These are phyloP conservation scores for Ceraclea dissimilis DNA, from an alignment of 2,888 invertebrate genomes.

Conservation along the genomic window DNA sequence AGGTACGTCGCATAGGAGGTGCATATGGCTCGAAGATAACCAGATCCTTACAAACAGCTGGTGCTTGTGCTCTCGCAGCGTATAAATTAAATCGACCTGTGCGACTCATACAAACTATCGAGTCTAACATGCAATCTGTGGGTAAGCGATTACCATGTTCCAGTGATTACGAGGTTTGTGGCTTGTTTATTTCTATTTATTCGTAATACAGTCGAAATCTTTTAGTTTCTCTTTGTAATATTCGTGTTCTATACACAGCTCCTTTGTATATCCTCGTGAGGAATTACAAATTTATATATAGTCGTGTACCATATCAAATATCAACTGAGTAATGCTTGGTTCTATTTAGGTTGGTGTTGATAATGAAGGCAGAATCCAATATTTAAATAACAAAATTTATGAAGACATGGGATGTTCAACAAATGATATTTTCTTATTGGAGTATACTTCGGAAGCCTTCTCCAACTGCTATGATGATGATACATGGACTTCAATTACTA, in stretches of 20 bases:
- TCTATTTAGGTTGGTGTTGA: slow-evolving; percentile 43
- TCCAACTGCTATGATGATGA: slow-evolving; percentile 48
- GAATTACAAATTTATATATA: too few species aligned
- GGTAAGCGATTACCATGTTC: slow-evolving; percentile 49
- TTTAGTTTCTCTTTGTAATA: too few species aligned
- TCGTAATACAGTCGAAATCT: background rate
- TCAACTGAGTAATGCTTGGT: too few species aligned
- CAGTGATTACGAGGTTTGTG: slow-evolving; percentile 46
- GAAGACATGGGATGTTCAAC: slow-evolving; percentile 36
- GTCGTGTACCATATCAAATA: too few species aligned
- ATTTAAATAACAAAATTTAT: slow-evolving; percentile 39
- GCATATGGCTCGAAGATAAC: slow-evolving; percentile 73
- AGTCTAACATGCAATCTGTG: slow-evolving; percentile 54
- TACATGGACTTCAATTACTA: slow-evolving; percentile 40
- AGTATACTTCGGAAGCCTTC: slow-evolving; percentile 31
- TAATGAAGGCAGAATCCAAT: slow-evolving; percentile 48
- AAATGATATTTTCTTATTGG: slow-evolving; percentile 34
- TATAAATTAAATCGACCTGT: slow-evolving; percentile 52
- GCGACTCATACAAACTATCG: slow-evolving; percentile 54
- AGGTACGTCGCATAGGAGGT: slow-evolving; percentile 70
- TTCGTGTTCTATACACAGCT: too few species aligned
- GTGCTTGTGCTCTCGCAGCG: slow-evolving; percentile 63
- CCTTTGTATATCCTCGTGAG: background rate
- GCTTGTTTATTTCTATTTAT: background rate
- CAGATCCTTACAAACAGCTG: slow-evolving; percentile 49